phyloP scores from a whole-genome alignment of 2,888 invertebrate species.

The Tiphia femorata region DNA sequence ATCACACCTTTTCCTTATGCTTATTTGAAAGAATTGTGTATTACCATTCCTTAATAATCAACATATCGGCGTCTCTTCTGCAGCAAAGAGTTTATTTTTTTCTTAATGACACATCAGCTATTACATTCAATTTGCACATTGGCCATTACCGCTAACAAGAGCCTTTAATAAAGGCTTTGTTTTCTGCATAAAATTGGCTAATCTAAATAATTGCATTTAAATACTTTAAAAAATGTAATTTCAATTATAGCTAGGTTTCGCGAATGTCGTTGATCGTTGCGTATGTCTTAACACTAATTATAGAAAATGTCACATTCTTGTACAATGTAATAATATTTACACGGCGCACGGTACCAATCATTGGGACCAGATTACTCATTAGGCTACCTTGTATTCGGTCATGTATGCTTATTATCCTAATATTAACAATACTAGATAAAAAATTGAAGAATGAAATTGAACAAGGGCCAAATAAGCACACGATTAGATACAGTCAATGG shows the following conservation, averaged over 20 bases:
- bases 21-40: too few relatives aligned
- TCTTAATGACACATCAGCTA: constrained; percentile 26
- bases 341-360: constrained; percentile 29
- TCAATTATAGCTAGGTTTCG: constrained; percentile 25
- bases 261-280: constrained; percentile 52
- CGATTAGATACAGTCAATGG: constrained; percentile 11
- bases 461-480: neutral
- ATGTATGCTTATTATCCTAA: constrained; percentile 34
- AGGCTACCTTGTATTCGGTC: constrained; percentile 15
- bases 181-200: constrained; percentile 22
- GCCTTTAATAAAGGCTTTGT: constrained; percentile 12
- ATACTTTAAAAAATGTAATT: constrained; percentile 42
- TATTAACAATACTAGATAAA: constrained; percentile 41
- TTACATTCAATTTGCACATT: constrained; percentile 32
- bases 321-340: constrained; percentile 42
- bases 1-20: too few relatives aligned
- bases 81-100: constrained; percentile 25
- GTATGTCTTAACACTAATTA: constrained; percentile 47
- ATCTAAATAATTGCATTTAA: constrained; percentile 28
- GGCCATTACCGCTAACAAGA: constrained; percentile 16
- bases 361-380: constrained; percentile 37
- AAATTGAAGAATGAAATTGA: constrained; percentile 16
- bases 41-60: too few relatives aligned
- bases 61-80: too few relatives aligned
- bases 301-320: constrained; percentile 49